Evolutionary conservation across 2,888 invertebrate species (phyloP).

Genomic region (Platynereis dumerilii): DNA sequence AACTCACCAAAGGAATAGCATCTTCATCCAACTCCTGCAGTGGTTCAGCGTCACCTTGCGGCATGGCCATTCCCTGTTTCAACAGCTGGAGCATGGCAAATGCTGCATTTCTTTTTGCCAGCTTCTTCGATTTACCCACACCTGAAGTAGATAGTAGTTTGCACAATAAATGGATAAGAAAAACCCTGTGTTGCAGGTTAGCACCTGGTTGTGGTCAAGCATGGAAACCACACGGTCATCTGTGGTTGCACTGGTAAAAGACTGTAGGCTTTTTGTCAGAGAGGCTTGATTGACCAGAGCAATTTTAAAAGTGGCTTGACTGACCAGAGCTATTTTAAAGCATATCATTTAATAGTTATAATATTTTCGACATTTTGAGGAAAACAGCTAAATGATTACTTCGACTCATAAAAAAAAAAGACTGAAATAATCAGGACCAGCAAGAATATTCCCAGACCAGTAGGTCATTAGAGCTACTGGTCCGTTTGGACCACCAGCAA

Average conservation of each 20-base stretch:
- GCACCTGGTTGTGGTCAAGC: background rate
- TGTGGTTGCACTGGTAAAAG: background rate
- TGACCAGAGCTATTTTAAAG: no score
- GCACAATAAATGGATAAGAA: background rate
- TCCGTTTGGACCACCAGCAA: no score
- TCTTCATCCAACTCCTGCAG: conserved; percentile 30
- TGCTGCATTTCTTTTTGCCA: conserved; percentile 95
- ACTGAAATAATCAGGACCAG: no score
- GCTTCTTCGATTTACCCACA: conserved; percentile 89
- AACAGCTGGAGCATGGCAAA: conserved; percentile 83
- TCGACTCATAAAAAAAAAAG: no score
- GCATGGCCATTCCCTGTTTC: conserved; percentile 72
- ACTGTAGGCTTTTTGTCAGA: background rate
- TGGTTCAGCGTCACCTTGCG: conserved; percentile 67
- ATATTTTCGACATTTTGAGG: no score
- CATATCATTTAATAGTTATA: no score
- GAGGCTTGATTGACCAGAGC: no score
- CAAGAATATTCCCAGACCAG: no score
- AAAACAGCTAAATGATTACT: no score
- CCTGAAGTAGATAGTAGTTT: conserved; percentile 53
- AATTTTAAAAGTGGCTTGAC: no score
- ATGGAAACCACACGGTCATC: background rate
- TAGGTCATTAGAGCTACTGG: no score
- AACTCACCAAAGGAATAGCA: conserved; percentile 49
- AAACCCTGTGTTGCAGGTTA: background rate